phyloP scores from a whole-genome alignment of 2,113 vertebrate species.

The Mionectes macconnelli region DNA sequence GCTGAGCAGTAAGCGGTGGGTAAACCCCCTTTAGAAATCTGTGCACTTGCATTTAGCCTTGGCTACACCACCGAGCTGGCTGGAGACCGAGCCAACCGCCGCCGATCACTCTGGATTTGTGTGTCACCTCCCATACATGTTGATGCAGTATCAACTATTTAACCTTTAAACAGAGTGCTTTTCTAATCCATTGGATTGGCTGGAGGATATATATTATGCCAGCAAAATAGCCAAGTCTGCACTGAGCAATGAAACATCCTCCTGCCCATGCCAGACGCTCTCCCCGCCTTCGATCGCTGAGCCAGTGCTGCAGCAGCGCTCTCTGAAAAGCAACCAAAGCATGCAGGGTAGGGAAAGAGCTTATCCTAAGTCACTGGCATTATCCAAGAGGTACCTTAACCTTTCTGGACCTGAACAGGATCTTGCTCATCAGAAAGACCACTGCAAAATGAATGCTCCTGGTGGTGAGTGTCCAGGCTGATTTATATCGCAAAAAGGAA shows the following conservation, averaged over 20 bases:
- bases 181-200: not conserved
- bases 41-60: not conserved
- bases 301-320: not conserved
- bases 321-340: not conserved
- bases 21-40: conserved; percentile 29
- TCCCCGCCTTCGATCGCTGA: not conserved
- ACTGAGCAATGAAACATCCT: not conserved
- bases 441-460: not conserved
- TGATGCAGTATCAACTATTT: not conserved
- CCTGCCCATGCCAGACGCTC: not conserved
- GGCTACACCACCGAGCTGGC: not conserved
- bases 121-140: not conserved
- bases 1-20: conserved; percentile 25
- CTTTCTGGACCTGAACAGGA: not conserved
- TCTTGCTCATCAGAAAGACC: not conserved
- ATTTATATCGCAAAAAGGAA: not conserved
- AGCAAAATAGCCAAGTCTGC: not conserved
- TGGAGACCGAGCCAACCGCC: not conserved
- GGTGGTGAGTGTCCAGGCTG: not conserved
- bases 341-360: not conserved
- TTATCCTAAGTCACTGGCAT: not conserved
- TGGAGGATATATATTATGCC: not conserved
- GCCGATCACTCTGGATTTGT: not conserved
- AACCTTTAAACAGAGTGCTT: not conserved
- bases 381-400: not conserved